Base-by-base conservation (phyloP, 2,113 vertebrate genomes). In the Lynx canadensis region DNA sequence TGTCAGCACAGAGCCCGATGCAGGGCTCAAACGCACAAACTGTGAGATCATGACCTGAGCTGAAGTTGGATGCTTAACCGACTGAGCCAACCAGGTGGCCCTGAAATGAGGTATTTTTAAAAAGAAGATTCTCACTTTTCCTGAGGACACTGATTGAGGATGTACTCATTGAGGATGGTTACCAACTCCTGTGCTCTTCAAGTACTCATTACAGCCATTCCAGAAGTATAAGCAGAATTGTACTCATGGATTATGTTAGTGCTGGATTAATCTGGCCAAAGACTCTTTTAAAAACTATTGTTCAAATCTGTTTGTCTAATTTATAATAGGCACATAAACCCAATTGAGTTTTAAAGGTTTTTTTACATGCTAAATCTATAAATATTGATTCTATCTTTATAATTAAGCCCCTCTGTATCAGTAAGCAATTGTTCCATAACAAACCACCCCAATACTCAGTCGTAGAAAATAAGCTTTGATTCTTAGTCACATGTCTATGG, bases 341-440 rank as follows among this genome's bases (percentile, higher is more conserved):
- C n/a, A 95, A 5, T 8, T 90, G 63, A 90, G 50, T 92, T 63
- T 96, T 74, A 29, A 95, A 74, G 25, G 25, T 74, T 93, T 94
- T 95, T 94, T 76, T 80, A 69, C 16, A 91, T 84, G 2, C n/a
- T 80, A 82, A 81, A 69, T 74, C 78, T 87, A 66, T 66, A 83
- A 21, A 60, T 66, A 63, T 15, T 38, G 38, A 84, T 73, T 90
- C 23, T 66, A 13, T 52, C 78, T 94, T 95, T 84, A 88, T 2
- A 57, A 14, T 63, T 87, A 94, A 95, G 12, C 36, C 19, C 29
- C 19, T 76, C 31, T 94, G 4, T 69, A 91, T 88, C 87, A 50
- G 79, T 91, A 13, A 74, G 25, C 5, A 25, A 60, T 57, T 74
- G 11, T n/a, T 79, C 29, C 14, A 55, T 68, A 92, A 63, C 31